phyloP scores from a whole-genome alignment of 1,140 invertebrate species.

The Eulimnadia texana region DNA sequence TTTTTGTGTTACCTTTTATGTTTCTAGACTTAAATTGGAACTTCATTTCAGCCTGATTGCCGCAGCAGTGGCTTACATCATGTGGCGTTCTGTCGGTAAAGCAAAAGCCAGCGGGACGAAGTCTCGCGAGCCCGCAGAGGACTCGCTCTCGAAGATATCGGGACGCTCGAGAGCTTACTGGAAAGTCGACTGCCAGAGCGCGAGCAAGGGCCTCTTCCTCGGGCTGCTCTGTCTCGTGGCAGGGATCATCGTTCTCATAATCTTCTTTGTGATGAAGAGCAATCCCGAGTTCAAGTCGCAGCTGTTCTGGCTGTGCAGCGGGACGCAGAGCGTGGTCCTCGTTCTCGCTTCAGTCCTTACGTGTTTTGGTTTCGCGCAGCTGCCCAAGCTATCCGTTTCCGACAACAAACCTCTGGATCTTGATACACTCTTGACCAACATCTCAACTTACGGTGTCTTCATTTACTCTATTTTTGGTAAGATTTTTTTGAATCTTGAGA shows the following conservation, averaged over 20 bases:
- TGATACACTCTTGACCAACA: conserved; percentile 34
- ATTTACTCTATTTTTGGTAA: conserved; percentile 42
- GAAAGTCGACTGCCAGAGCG: conserved; percentile 37
- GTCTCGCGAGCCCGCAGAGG: conserved; percentile 8
- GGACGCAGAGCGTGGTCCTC: conserved; percentile 22
- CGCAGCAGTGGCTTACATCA: conserved; percentile 43
- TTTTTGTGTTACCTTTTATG: no score
- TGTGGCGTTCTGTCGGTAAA: conserved; percentile 41
- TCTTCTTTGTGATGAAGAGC: conserved; percentile 45
- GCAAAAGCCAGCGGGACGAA: conserved; percentile 24
- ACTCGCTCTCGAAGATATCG: background rate
- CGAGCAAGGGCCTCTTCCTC: conserved; percentile 44
- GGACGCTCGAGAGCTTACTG: conserved; percentile 14
- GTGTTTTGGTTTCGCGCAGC: conserved; percentile 28
- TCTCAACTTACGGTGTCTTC: conserved; percentile 40
- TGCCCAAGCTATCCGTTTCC: conserved; percentile 29
- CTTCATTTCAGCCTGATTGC: conserved; percentile 37
- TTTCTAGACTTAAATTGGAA: conserved; percentile 16
- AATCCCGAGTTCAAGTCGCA: conserved; percentile 35
- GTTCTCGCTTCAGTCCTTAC: conserved; percentile 34
- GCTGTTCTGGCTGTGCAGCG: conserved; percentile 29
- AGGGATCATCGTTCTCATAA: conserved; percentile 44
- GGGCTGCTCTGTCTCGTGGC: conserved; percentile 43
- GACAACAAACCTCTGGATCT: conserved; percentile 29
- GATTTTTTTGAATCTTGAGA: no score